These are phyloP conservation scores for Hylaeus anthracinus DNA, from an alignment of 1,140 invertebrate species.

Conservation along the genomic window DNA sequence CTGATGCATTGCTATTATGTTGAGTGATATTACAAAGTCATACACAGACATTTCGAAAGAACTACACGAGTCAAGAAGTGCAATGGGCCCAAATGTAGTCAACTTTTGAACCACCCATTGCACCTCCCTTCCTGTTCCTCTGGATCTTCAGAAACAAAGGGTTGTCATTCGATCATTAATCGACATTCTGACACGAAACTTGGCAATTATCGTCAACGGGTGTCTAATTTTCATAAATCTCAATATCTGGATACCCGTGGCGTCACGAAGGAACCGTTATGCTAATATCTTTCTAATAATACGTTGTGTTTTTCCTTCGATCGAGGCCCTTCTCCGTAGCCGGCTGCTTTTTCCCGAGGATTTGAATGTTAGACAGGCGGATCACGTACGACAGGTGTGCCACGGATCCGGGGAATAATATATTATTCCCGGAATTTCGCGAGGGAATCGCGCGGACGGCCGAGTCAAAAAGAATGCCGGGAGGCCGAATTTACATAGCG, in stretches of 20 bases:
- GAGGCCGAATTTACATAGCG: slow-evolving; percentile 26
- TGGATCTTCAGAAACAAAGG: too few species aligned
- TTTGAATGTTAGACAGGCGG: slow-evolving; percentile 56
- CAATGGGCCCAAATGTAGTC: too few species aligned
- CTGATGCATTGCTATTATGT: too few species aligned
- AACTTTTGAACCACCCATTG: too few species aligned
- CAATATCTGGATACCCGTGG: not conserved
- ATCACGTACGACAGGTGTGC: slow-evolving; percentile 67
- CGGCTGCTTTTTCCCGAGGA: slow-evolving; percentile 44
- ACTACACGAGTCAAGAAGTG: too few species aligned
- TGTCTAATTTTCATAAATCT: not conserved
- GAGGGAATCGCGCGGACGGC: slow-evolving; percentile 50
- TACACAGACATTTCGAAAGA: too few species aligned
- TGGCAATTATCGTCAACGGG: too few species aligned
- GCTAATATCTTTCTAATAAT: slow-evolving; percentile 18
- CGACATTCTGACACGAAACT: too few species aligned
- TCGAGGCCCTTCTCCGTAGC: slow-evolving; percentile 25
- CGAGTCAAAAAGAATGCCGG: slow-evolving; percentile 48
- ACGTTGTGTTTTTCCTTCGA: slow-evolving; percentile 16
- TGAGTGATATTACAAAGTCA: too few species aligned
- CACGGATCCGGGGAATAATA: slow-evolving; percentile 55
- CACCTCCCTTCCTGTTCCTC: too few species aligned
- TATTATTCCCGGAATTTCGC: slow-evolving; percentile 58
- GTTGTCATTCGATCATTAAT: too few species aligned
- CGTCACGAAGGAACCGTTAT: not conserved